phyloP scores from a whole-genome alignment of 2,888 invertebrate species.

The Eupithecia subumbrata region DNA sequence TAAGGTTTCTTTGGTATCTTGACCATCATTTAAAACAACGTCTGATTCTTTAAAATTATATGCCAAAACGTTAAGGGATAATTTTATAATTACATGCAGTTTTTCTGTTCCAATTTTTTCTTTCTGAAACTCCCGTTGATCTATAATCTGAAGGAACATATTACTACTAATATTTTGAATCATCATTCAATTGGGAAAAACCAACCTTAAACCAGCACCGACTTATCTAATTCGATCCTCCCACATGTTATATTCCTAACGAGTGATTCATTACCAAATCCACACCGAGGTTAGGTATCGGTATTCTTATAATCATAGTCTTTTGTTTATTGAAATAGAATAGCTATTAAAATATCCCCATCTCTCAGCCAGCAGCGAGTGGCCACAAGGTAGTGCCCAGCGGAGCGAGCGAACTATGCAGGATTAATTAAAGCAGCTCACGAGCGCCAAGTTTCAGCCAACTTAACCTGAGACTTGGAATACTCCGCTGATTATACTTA shows the following conservation, averaged over 20 bases:
- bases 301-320: background rate
- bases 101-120: background rate
- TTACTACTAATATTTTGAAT: background rate
- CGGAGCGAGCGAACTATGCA: slow-evolving; percentile 33
- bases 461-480: slow-evolving; percentile 55
- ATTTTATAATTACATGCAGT: background rate
- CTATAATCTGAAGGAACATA: background rate
- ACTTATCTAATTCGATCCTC: background rate
- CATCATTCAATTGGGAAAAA: background rate
- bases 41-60: background rate
- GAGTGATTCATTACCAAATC: background rate
- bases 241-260: background rate
- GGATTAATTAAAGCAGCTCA: slow-evolving; percentile 36
- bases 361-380: slow-evolving; percentile 13
- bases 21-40: background rate
- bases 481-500: slow-evolving; percentile 41
- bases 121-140: background rate
- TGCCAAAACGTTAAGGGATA: background rate
- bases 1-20: slow-evolving; percentile 4
- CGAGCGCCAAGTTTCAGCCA: slow-evolving; percentile 47
- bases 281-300: background rate
- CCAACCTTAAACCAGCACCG: background rate
- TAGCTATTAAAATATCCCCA: slow-evolving; percentile 21
- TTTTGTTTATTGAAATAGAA: slow-evolving; percentile 23
- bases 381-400: slow-evolving; percentile 36